Base-by-base conservation (phyloP, 2,888 invertebrate genomes). In the Epirrita christyi region DNA sequence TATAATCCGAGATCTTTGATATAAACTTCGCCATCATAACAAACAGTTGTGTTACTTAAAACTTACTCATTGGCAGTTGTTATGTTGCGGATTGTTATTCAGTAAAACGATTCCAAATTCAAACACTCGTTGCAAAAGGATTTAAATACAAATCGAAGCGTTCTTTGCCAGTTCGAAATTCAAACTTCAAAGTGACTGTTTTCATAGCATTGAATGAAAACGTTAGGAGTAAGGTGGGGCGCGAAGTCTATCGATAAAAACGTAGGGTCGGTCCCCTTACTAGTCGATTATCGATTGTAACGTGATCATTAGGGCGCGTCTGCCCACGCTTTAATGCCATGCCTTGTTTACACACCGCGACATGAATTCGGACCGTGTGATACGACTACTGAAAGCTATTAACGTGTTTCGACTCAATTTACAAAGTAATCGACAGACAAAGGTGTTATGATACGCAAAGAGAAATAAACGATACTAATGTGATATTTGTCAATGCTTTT, bases 271-370 rank as follows among this genome's bases (percentile, higher is more conserved):
- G 60, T 69, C 68, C 68, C 67, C 66, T 65, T 40, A 55, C 64
- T 62, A 66, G 56, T 55, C 47, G 61, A 65, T 58, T 73, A 75
- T 77, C 70, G 76, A 75, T 77, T 75, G 75, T 70, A 77, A 77
- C 70, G 59, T 64, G 73, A 77, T 75, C 75, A 72, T 71, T 71
- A 71, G 71, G 73, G 71, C 59, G 66, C 66, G 68, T 66, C 72
- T 63, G 60, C 62, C 61, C 53, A 55, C 66, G 68, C 66, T 61
- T 61, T 63, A 63, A 63, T 61, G 63, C 58, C 64, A 60, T 69
- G 57, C 72, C 71, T 70, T 75, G 73, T 73, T 74, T 71, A 66
- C 70, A 65, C 64, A 51, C 51, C 62, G 61, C 66, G 66, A 65
- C 65, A 58, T 46, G 67, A 70, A 68, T 64, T 65, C 60, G 61